Percentiles rank a stretch among this genome's conserved stretches.
These are phyloP conservation scores for Poeciliopsis turneri DNA, from an alignment of 2,797 vertebrate genomes.

Conservation along the genomic window DNA sequence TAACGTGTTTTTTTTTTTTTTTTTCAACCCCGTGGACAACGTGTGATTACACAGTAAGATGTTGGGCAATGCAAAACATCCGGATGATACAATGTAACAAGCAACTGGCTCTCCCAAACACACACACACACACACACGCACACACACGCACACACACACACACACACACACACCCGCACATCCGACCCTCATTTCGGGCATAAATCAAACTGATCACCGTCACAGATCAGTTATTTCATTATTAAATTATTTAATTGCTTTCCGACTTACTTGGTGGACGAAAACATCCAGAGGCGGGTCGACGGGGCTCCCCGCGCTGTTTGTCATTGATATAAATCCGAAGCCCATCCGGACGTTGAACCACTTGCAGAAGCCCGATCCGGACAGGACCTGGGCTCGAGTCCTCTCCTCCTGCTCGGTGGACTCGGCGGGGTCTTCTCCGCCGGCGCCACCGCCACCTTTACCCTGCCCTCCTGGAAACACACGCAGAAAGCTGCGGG, in stretches of 20 bases:
- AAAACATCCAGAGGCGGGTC: constrained; percentile 96
- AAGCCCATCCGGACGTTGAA: constrained; percentile 99
- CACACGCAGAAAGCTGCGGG: neutral
- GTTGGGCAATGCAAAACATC: constrained; percentile 61
- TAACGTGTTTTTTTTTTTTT: constrained; percentile 3
- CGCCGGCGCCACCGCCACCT: constrained; percentile 88
- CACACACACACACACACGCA: too few species aligned
- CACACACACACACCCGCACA: too few species aligned
- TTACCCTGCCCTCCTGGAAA: constrained; percentile 92
- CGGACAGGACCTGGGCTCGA: constrained; percentile 88
- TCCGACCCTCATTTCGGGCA: too few species aligned
- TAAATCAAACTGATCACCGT: neutral
- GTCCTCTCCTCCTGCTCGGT: constrained; percentile 87
- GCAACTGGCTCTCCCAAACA: neutral
- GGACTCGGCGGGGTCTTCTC: constrained; percentile 89
- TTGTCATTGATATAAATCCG: constrained; percentile 98
- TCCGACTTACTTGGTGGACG: constrained; percentile 97
- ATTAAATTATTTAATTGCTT: neutral
- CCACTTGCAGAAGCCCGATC: constrained; percentile 98
- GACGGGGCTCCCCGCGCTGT: constrained; percentile 91
- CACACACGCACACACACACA: too few species aligned
- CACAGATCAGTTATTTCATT: constrained; percentile 17
- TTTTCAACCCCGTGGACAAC: constrained; percentile 38
- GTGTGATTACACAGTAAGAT: constrained; percentile 58
- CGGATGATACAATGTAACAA: constrained; percentile 30